Conservation (phyloP, 2,888 invertebrate species). For the Drosophila lacicola region DNA sequence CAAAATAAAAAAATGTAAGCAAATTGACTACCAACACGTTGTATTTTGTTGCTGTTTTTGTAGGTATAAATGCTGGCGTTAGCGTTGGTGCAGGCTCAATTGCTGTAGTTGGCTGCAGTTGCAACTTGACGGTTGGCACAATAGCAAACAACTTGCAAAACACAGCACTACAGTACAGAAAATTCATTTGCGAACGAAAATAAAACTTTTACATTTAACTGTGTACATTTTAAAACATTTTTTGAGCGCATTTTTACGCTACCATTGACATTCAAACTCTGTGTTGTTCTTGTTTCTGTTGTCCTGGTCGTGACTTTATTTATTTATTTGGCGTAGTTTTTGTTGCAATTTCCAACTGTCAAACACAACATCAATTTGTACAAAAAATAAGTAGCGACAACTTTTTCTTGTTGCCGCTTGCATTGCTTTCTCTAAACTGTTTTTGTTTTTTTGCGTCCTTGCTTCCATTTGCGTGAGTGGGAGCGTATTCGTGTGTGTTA, state of each 20-base stretch:
- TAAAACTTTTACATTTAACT: constrained; percentile 81
- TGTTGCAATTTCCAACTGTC: constrained; percentile 71
- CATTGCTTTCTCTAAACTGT: constrained; percentile 66
- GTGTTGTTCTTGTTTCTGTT: constrained; percentile 14
- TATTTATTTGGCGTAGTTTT: constrained; percentile 67
- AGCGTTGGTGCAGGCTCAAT: constrained; percentile 45
- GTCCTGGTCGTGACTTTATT: constrained; percentile 55
- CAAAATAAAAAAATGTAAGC: constrained; percentile 46
- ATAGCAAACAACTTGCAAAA: constrained; percentile 69
- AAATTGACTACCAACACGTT: constrained; percentile 61
- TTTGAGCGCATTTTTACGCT: constrained; percentile 56
- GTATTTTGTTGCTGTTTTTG: constrained; percentile 22
- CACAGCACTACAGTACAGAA: constrained; percentile 45
- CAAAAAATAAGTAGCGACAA: constrained; percentile 76
- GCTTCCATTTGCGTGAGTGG: constrained; percentile 15
- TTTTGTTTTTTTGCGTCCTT: constrained; percentile 44
- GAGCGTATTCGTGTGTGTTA: constrained; percentile 28
- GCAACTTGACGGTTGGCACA: constrained; percentile 51
- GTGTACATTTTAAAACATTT: constrained; percentile 79
- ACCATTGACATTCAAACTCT: constrained; percentile 33
- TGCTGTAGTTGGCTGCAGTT: constrained; percentile 40
- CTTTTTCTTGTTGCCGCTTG: constrained; percentile 63
- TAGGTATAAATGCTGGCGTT: constrained; percentile 34
- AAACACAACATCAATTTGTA: constrained; percentile 83
- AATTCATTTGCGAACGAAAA: constrained; percentile 80